Conservation (phyloP, 2,888 invertebrate species). For the Deladenus siricidicola region DNA sequence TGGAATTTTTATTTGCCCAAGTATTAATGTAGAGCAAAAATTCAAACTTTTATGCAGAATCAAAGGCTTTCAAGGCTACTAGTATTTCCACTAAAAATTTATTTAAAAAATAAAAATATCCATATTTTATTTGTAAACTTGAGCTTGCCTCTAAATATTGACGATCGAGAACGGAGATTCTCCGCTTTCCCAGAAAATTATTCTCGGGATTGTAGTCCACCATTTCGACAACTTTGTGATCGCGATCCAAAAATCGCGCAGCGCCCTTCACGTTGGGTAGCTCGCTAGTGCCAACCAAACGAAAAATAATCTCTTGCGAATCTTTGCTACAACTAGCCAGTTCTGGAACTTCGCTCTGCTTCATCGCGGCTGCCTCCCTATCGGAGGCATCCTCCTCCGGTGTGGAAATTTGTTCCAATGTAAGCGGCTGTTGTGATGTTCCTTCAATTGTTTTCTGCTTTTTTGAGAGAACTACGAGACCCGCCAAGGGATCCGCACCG, state of each 20-base stretch:
- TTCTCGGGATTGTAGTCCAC: slow-evolving; percentile 14
- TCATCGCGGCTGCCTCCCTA: neutral
- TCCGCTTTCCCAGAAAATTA: slow-evolving; percentile 1
- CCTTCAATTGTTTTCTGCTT: slow-evolving; percentile 2
- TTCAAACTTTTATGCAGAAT: neutral
- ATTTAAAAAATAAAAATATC: too few relatives aligned
- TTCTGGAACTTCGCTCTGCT: neutral
- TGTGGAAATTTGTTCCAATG: too few relatives aligned
- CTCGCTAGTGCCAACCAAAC: slow-evolving; percentile 16
- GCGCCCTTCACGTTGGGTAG: slow-evolving; percentile 12
- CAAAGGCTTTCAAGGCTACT: too few relatives aligned
- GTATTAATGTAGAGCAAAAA: neutral
- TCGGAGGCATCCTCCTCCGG: slow-evolving; percentile 1
- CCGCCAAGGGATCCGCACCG: slow-evolving; percentile 39
- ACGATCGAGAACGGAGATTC: slow-evolving; percentile 4
- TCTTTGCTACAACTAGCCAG: neutral
- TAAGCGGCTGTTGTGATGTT: too few relatives aligned
- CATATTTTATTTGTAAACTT: too few relatives aligned
- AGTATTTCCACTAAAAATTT: too few relatives aligned
- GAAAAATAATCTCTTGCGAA: slow-evolving; percentile 7
- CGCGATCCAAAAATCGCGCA: slow-evolving; percentile 11
- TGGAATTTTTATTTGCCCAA: neutral
- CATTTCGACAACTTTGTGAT: slow-evolving; percentile 17
- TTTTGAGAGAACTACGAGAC: slow-evolving; percentile 33
- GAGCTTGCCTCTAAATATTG: neutral